Base-by-base conservation (phyloP, 1,140 invertebrate species). In the Camponotus pennsylvanicus region DNA sequence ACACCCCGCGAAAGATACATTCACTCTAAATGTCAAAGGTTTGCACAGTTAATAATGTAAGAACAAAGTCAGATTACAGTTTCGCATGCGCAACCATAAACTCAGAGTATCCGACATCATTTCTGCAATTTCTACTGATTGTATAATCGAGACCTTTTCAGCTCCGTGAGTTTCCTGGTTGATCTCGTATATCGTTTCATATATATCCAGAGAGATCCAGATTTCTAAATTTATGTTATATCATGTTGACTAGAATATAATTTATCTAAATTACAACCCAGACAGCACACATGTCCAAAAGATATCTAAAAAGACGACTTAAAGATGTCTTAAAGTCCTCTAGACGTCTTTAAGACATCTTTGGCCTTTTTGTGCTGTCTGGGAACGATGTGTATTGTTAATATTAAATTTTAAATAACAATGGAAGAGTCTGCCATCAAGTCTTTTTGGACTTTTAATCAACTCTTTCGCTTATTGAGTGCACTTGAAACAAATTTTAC, bases 11-110 rank as follows among this genome's bases (percentile, higher is more conserved):
- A 89, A 67, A 79, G 34, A 79, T 34, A 86, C 45, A 42, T 79
- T 89, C 70, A 34, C 57, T 77, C 18, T 11, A 59, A 85, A 66
- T 66, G 69, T 73, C 79, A 83, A 83, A 83, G 40, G 55, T 21
- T 21, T 82, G 37, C 37, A 32, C 27, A 52, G 9, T 82, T 45
- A 61, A 71, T 21, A 52, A 52, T 11, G 13, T 32, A 45, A 71
- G 61, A 83, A 73, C 55, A 37, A 40, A 45, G 79, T 49, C 21
- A 27, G 8, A 73, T 73, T 57, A 61, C 40, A 34, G 67, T 61
- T 82, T 82, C 69, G 69, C 79, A 83, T 27, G 79, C 69, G 27
- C 69, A 73, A 75, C 13, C 40, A 75, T 40, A 63, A 73, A 21
- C 21, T 69, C 34, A 15, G 9, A 40, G 45, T n/a, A 11, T 18